phyloP scores from a whole-genome alignment of 2,113 vertebrate genomes.

The Meleagris gallopavo region DNA sequence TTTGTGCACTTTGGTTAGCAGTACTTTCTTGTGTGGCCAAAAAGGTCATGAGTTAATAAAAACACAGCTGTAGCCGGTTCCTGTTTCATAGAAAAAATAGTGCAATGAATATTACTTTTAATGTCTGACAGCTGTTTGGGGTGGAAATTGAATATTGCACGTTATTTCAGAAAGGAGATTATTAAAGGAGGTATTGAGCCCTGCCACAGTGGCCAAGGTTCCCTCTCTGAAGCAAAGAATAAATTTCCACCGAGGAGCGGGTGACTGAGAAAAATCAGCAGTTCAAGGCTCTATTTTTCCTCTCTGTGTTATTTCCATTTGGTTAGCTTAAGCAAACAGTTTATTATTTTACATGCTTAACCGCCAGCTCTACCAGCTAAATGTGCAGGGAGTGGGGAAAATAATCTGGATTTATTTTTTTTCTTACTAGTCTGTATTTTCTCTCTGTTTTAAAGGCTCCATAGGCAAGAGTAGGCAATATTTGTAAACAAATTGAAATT shows the following conservation, averaged over 20 bases:
- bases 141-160: slow-evolving; percentile 23
- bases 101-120: not conserved
- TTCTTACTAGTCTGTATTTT: not conserved
- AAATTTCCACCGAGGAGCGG: not conserved
- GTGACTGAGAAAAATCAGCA: not conserved
- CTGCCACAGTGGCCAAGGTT: fast-evolving
- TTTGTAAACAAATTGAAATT: not conserved
- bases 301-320: not conserved
- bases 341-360: not conserved
- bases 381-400: not conserved
- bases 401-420: not conserved
- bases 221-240: not conserved
- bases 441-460: not conserved
- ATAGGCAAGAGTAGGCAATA: not conserved
- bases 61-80: not conserved
- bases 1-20: not conserved
- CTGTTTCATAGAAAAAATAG: not conserved
- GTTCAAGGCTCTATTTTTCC: not conserved
- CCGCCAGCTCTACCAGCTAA: not conserved
- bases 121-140: slow-evolving; percentile 11
- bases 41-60: not conserved
- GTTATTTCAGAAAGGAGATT: not conserved
- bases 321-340: not conserved
- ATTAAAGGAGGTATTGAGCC: not conserved
- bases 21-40: not conserved